Evolutionary conservation across 2,113 vertebrate species (phyloP).

Genomic region (Tricholaema leucomelas): DNA sequence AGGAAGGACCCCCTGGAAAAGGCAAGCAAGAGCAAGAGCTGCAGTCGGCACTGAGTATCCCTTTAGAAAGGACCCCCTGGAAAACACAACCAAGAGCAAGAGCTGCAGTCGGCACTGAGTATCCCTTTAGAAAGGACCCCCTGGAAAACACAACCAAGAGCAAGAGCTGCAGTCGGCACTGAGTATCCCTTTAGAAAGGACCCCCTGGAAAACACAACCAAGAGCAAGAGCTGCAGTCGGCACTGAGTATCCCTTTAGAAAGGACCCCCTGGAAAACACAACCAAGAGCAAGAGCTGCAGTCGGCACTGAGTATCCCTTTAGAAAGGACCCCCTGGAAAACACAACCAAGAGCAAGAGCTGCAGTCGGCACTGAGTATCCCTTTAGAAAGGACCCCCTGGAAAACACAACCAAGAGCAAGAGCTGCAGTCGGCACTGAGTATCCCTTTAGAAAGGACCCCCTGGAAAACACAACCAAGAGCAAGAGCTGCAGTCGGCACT

Average conservation of each 20-base stretch:
- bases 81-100: too few species aligned
- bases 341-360: too few species aligned
- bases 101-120: not conserved
- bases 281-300: not conserved
- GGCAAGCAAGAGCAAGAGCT: not conserved
- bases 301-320: not conserved
- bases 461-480: too few species aligned
- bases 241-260: not conserved
- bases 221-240: not conserved
- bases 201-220: too few species aligned
- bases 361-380: not conserved
- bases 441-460: not conserved
- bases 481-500: not conserved
- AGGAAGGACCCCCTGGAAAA: not conserved
- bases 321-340: not conserved
- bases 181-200: not conserved
- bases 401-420: too few species aligned
- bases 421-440: not conserved
- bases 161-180: not conserved
- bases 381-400: conserved; percentile 1
- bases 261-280: not conserved
- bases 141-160: too few species aligned
- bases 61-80: not conserved
- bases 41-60: not conserved
- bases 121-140: not conserved